Base-by-base conservation (phyloP, 2,888 invertebrate genomes). In the Leucophora obtusa region DNA sequence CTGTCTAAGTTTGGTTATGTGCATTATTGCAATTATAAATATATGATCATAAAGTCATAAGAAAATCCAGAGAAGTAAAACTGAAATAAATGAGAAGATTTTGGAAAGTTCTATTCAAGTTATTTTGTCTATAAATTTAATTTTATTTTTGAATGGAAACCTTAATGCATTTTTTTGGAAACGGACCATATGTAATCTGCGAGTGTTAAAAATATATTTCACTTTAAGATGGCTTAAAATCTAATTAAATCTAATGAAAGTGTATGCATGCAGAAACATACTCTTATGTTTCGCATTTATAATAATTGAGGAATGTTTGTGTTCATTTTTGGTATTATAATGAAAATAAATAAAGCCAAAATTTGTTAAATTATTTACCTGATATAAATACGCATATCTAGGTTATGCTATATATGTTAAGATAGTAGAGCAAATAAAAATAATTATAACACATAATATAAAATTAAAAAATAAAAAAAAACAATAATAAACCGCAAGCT, bases 261-360 rank as follows among this genome's bases (percentile, higher is more conserved):
- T 33, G 18, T 53, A 4, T 21, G n/a, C 14, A 35, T 35, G 35
- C 35, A 21, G n/a, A 0, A 14, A 3, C 7, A 15, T 28, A 28
- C 15, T 15, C 11, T 63, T 35, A 18, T 35, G 14, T 35, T 51
- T 18, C 17, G 18, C 17, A 35, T 66, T 11, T 35, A 6, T 10
- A 21, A 35, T 53, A 65, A 53, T 65, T 65, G 18, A 51, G 14
- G 5, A 51, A 65, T 65, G 11, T 33, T 14, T 51, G n/a, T 51
- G 35, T 51, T 53, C 18, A n/a, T n/a, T 35, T 35, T 38, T n/a
- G 11, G 11, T 51, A 38, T 21, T 38, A 38, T 28, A 28, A 28
- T 28, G 28, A 38, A 54, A 53, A 66, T 54, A 66, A 35, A 65
- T 35, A 35, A 33, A 17, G 50, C 5, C 65, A 65, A 33, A 33